Base-by-base conservation (phyloP, 2,797 vertebrate genomes). In the Poecilia wingei region DNA sequence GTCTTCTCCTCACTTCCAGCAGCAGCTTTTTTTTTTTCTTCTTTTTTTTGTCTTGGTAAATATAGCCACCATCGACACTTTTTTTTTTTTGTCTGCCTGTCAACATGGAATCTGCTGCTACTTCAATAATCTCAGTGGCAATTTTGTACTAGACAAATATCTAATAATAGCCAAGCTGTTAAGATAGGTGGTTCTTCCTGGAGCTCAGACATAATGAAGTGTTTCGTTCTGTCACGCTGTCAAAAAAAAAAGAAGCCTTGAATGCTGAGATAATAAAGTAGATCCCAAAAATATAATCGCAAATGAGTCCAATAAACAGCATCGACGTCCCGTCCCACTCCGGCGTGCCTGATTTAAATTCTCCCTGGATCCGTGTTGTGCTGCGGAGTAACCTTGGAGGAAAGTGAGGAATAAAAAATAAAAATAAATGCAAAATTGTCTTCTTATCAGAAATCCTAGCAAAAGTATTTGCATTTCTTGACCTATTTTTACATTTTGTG, bases 121-220 rank as follows among this genome's bases (percentile, higher is more conserved):
- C 91, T 91, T 92, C 89, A 89, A 82, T 91, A 91, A 91, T 91
- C 87, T 92, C 90, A 91, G 66, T 78, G 88, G 90, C 85, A 91
- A 80, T 86, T 92, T 89, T 84, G 86, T 87, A 82, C 90, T 84
- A 89, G 88, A 87, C 76, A 90, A 86, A 91, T 85, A 84, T 89
- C 92, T 94, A 93, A 92, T 92, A 94, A 93, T 93, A 94, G 92
- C 87, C 74, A 36, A 69, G 31, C 39, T 82, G 86, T 89, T 84
- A 77, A 53, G 83, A 88, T 68, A 77, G 79, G 84, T 79, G 61
- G 70, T 77, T 88, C 70, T 72, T 84, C 78, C 74, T 80, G 87
- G 76, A 43, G 59, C 82, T 88, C 82, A 79, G 81, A 85, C 12
- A 39, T 83, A 82, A 71, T 80, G 47, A 88, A 77, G 80, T 77